Conservation (phyloP, 2,113 vertebrate genomes). For the Elachura formosa region DNA sequence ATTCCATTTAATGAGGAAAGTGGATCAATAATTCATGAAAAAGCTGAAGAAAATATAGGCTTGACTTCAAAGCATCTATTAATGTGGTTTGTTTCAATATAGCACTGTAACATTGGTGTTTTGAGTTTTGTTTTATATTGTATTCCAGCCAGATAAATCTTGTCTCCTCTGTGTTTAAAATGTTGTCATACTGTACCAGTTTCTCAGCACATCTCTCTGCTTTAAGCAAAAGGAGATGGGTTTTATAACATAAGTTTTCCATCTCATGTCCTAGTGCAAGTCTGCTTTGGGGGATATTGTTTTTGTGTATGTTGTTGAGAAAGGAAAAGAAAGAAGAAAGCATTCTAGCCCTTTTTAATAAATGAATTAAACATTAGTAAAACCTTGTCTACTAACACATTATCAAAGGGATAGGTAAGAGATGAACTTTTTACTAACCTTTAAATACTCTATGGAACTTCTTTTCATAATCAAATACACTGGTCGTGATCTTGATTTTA, state of each 20-base stretch:
- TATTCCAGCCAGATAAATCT: slow-evolving; percentile 34
- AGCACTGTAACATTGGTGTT: slow-evolving; percentile 45
- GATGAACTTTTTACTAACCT: not conserved
- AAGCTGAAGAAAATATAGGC: slow-evolving; percentile 48
- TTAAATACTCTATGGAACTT: not conserved
- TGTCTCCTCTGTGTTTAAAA: slow-evolving; percentile 59
- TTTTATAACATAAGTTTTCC: slow-evolving; percentile 53
- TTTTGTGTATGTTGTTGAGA: slow-evolving; percentile 25
- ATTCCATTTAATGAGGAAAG: slow-evolving; percentile 33
- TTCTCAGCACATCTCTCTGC: slow-evolving; percentile 38
- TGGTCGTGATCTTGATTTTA: not conserved
- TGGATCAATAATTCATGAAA: slow-evolving; percentile 61
- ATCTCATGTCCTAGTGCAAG: slow-evolving; percentile 53
- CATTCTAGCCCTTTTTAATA: not conserved
- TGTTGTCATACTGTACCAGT: slow-evolving; percentile 60
- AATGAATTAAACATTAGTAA: not conserved
- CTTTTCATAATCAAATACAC: not conserved
- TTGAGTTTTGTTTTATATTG: slow-evolving; percentile 51
- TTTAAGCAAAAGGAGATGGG: slow-evolving; percentile 54
- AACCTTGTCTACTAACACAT: not conserved
- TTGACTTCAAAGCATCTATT: slow-evolving; percentile 61
- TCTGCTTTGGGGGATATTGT: slow-evolving; percentile 44
- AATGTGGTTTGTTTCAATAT: slow-evolving; percentile 51
- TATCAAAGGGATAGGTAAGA: not conserved
- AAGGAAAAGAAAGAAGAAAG: slow-evolving; percentile 24